phyloP scores from a whole-genome alignment of 30 jellyfish, hydroid and myxozoan species.

The Turritopsis rubra region DNA sequence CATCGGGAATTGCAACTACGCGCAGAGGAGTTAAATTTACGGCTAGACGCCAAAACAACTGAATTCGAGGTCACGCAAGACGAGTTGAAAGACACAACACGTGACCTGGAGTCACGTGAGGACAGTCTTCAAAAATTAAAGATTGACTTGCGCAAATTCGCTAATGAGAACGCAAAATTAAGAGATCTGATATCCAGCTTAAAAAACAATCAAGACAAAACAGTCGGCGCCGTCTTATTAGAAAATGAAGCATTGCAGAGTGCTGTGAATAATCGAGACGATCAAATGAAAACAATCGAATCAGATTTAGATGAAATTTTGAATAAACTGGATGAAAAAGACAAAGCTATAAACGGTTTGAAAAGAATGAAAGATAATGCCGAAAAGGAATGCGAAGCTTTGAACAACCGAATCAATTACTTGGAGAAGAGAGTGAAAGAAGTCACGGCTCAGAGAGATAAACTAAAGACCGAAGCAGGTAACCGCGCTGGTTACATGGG shows the following conservation, averaged over 20 bases:
- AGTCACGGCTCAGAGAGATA: slow-evolving; percentile 57
- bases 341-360: slow-evolving; percentile 38
- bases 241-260: slow-evolving; percentile 64
- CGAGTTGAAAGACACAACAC: slow-evolving; percentile 88
- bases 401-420: slow-evolving; percentile 26
- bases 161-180: slow-evolving; percentile 58
- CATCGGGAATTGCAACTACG: slow-evolving; percentile 86
- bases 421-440: slow-evolving; percentile 49
- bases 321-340: slow-evolving; percentile 30
- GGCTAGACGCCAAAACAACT: slow-evolving; percentile 93
- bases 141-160: slow-evolving; percentile 29
- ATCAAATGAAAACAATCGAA: slow-evolving; percentile 28
- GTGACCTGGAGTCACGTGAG: slow-evolving; percentile 77
- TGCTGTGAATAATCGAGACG: slow-evolving; percentile 41
- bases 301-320: slow-evolving; percentile 22
- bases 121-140: slow-evolving; percentile 34
- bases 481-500: slow-evolving; percentile 56
- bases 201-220: slow-evolving; percentile 59
- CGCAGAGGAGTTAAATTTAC: slow-evolving; percentile 86
- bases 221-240: slow-evolving; percentile 60
- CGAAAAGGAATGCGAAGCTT: slow-evolving; percentile 37
- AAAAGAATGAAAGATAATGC: slow-evolving; percentile 40
- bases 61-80: slow-evolving; percentile 97
- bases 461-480: slow-evolving; percentile 67
- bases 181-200: slow-evolving; percentile 39